phyloP scores from a whole-genome alignment of 2,113 vertebrate genomes.

The Vanacampus margaritifer region DNA sequence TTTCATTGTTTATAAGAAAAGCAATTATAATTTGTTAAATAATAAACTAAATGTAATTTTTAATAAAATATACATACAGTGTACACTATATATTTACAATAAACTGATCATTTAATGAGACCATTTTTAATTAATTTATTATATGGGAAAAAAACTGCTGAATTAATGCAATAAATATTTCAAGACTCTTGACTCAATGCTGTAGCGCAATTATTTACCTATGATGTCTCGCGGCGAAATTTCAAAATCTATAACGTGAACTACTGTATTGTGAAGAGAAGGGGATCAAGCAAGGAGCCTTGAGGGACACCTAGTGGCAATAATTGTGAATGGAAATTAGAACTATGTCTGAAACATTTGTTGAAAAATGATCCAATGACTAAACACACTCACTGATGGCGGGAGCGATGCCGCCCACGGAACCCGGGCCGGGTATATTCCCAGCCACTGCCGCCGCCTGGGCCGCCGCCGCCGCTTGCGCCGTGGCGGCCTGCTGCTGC shows the following conservation, averaged over 20 bases:
- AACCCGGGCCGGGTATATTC: slow-evolving; percentile 94
- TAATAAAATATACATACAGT: too few relatives aligned
- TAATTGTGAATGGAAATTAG: not conserved
- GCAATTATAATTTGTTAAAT: too few relatives aligned
- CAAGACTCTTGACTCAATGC: too few relatives aligned
- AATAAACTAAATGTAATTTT: too few relatives aligned
- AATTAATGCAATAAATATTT: too few relatives aligned
- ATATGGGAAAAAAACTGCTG: too few relatives aligned
- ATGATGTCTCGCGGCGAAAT: too few relatives aligned
- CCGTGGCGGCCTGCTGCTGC: slow-evolving; percentile 97
- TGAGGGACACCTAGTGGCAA: not conserved
- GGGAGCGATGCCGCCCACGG: slow-evolving; percentile 94
- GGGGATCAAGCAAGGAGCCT: not conserved
- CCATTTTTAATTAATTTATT: too few relatives aligned
- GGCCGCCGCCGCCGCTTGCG: slow-evolving; percentile 90
- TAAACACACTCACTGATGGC: slow-evolving; percentile 89
- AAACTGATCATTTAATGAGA: too few relatives aligned
- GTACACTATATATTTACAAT: too few relatives aligned
- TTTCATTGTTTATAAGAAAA: too few relatives aligned
- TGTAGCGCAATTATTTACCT: too few relatives aligned
- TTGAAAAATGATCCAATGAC: slow-evolving; percentile 8
- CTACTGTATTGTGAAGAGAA: not conserved
- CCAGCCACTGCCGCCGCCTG: slow-evolving; percentile 93
- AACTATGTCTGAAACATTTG: slow-evolving; percentile 55
- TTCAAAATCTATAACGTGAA: not conserved